A percentile compares a stretch with the other conserved stretches of the same genome.
These are phyloP conservation scores for Caenorhabditis inopinata DNA, from an alignment of 1,140 invertebrate genomes.

Conservation along the genomic window DNA sequence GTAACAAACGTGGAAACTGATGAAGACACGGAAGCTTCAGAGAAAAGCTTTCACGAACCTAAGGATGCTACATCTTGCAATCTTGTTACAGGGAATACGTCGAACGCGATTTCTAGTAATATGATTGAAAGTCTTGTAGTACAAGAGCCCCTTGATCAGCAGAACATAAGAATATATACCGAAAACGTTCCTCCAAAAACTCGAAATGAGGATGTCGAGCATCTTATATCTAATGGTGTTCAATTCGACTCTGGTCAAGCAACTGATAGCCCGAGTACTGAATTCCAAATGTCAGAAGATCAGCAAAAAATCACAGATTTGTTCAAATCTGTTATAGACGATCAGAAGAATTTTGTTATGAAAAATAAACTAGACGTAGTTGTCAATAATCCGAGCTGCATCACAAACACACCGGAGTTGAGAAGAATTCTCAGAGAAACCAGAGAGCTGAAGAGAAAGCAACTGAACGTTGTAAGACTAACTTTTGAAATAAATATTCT, in stretches of 20 bases:
- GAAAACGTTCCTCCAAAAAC: too few relatives aligned
- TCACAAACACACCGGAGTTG: not conserved
- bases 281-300: not conserved
- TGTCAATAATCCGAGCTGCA: not conserved
- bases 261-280: not conserved
- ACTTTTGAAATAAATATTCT: not conserved
- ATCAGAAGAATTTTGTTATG: not conserved
- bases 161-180: too few relatives aligned
- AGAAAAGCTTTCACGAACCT: too few relatives aligned
- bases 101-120: too few relatives aligned
- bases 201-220: too few relatives aligned
- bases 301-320: not conserved
- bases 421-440: not conserved
- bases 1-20: too few relatives aligned
- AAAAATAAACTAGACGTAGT: not conserved
- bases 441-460: not conserved
- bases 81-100: too few relatives aligned
- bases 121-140: too few relatives aligned
- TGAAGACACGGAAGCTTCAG: too few relatives aligned
- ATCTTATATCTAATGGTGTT: too few relatives aligned
- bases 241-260: not conserved
- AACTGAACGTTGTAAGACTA: not conserved
- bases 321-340: not conserved
- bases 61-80: too few relatives aligned
- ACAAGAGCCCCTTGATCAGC: too few relatives aligned